Evolutionary conservation across 2,797 vertebrate genomes (phyloP), one percentile per base, ranked within the genome.

Genomic region (Rhinatrema bivittatum): DNA sequence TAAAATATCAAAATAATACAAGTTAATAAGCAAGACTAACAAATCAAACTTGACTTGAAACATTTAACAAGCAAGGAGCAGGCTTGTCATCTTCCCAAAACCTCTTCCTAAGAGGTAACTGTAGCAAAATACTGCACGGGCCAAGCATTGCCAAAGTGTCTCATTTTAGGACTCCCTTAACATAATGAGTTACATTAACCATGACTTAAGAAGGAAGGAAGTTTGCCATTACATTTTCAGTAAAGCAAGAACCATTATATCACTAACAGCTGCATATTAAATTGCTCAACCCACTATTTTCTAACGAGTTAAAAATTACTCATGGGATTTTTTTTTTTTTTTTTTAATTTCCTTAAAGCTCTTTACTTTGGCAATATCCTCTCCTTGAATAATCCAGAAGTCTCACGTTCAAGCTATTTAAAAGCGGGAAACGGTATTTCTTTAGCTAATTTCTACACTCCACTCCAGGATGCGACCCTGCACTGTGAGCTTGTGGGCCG

Each of bases 191-290:
- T 48, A 44, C 20, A 42, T 41, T 35, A 45, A 48, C 22, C 52
- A 46, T 25, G 58, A 68, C 70, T 25, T 29, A 39, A 54, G 38
- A n/a, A 62, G 41, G 64, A 74, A 74, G 64, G 53, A 72, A 70
- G 60, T 55, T 66, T 3, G 3, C 53, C 59, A 57, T 63, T 61
- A 50, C 7, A 43, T 40, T 14, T 51, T 45, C 4, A 51, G 46
- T 29, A 36, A 29, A 65, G 63, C 27, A 50, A 54, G 56, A 17
- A 4, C 2, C 29, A 59, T 70, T 59, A 43, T 65, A 63, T 65
- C 56, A 66, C 61, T 50, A 68, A 46, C 66, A 72, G 62, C 62
- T 74, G 66, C 56, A 50, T 26, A 66, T 68, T 25, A 50, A 36
- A 41, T 49, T 66, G 66, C 62, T 70, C 40, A 45, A 19, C 19